Evolutionary conservation across 1,140 invertebrate species (phyloP), one percentile per base, ranked within the genome.

Genomic region (Microplitis mediator): DNA sequence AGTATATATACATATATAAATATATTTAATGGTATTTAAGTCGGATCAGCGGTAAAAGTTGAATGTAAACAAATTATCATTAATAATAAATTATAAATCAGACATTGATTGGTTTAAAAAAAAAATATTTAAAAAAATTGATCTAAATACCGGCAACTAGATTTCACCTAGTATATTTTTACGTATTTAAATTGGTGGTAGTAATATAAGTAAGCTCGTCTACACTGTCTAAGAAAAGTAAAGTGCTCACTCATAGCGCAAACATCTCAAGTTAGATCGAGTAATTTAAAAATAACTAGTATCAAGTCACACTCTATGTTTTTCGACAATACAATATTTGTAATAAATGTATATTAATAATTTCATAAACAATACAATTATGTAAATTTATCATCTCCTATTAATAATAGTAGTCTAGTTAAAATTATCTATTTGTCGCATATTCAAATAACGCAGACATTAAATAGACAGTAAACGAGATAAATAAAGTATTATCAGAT

Each of bases 271-370:
- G 32, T 62, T 65, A 51, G 45, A 65, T 65, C 36, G 39, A 14
- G 9, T 50, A 36, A 65, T 65, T 65, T 65, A 65, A 65, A 65
- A 65, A 65, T 65, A 65, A 65, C 63, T 31, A 31, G 61, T 63
- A 45, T 63, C 61, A 45, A 65, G 13, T 65, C 63, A 0, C 45
- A 39, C 13, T 39, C 2, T 65, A 16, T 39, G 14, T 65, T 35
- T 16, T 65, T 65, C 50, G 13, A 50, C 16, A 50, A 50, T 36
- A 14, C 3, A 9, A 32, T 13, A 61, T 61, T 61, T 61, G 13
- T 32, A 31, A 61, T 32, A 23, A 23, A 23, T 23, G 23, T 23
- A 23, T 23, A 23, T 32, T 56, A 16, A 56, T 56, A 56, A 23
- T 23, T 23, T 23, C 23, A 23, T 23, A 23, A 23, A n/a, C n/a